Conservation (phyloP, 2,797 vertebrate genomes). For the Menidia menidia region DNA sequence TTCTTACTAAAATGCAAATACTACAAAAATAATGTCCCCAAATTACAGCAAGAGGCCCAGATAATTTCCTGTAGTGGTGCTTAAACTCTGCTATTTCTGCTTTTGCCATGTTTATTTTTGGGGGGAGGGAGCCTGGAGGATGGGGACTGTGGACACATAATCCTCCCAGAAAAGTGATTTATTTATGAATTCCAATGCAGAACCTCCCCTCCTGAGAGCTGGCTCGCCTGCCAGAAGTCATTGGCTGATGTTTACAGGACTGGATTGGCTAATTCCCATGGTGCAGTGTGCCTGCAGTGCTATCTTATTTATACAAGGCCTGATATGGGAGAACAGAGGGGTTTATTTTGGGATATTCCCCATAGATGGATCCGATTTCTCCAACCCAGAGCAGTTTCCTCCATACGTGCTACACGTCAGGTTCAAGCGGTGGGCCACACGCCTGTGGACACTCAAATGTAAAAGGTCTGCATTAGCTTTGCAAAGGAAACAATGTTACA, state of each 20-base stretch:
- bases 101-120: constrained; percentile 82
- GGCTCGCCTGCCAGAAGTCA: constrained; percentile 84
- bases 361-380: constrained; percentile 85
- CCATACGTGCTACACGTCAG: constrained; percentile 83
- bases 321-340: constrained; percentile 87
- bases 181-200: constrained; percentile 86
- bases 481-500: constrained; percentile 46
- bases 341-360: constrained; percentile 89
- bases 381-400: constrained; percentile 79
- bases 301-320: constrained; percentile 89
- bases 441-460: constrained; percentile 51
- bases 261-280: constrained; percentile 87
- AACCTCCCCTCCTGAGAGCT: constrained; percentile 79
- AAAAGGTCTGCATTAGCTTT: constrained; percentile 40
- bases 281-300: constrained; percentile 83
- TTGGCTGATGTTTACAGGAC: constrained; percentile 87
- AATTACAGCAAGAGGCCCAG: constrained; percentile 81
- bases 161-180: constrained; percentile 87
- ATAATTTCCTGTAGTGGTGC: constrained; percentile 84
- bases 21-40: constrained; percentile 77
- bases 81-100: constrained; percentile 83
- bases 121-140: constrained; percentile 55
- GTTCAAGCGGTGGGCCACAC: constrained; percentile 50
- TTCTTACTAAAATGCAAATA: constrained; percentile 75
- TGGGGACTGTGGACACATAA: constrained; percentile 81